Evolutionary conservation across 2,888 invertebrate genomes (phyloP).

Genomic region (Ephialtes manifestator): DNA sequence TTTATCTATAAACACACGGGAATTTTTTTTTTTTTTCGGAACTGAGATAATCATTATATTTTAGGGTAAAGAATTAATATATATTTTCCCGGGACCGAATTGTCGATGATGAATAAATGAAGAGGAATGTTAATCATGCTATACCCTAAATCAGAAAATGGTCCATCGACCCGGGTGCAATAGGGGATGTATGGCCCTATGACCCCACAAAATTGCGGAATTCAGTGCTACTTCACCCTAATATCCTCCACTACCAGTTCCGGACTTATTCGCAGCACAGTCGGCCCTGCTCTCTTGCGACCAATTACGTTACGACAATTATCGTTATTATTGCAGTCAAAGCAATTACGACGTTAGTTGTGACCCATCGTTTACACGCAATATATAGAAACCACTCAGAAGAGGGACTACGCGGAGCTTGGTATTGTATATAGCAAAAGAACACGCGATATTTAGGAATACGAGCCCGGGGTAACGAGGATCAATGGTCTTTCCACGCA

Average conservation of each 20-base stretch:
- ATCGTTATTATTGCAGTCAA: slow-evolving; percentile 46
- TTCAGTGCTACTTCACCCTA: slow-evolving; percentile 21
- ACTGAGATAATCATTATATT: neutral
- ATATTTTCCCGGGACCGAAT: neutral
- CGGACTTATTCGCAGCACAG: slow-evolving; percentile 7
- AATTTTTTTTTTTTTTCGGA: neutral
- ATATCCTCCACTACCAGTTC: slow-evolving; percentile 4
- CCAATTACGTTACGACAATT: slow-evolving; percentile 49
- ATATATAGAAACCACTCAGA: slow-evolving; percentile 20
- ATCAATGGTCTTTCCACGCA: no score
- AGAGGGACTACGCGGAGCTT: slow-evolving; percentile 3
- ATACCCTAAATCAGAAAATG: neutral
- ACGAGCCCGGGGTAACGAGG: neutral
- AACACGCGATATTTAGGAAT: neutral
- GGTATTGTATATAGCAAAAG: neutral
- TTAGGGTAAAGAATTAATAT: neutral
- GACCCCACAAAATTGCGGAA: neutral
- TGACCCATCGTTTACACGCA: slow-evolving; percentile 51
- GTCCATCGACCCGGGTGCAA: slow-evolving; percentile 7
- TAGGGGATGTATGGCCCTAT: neutral
- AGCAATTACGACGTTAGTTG: slow-evolving; percentile 44
- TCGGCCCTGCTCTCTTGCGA: slow-evolving; percentile 23
- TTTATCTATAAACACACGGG: neutral
- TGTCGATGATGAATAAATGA: neutral
- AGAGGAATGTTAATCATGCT: neutral